Conservation (phyloP, 2,888 invertebrate species). For the Alentia gelatinosa region DNA sequence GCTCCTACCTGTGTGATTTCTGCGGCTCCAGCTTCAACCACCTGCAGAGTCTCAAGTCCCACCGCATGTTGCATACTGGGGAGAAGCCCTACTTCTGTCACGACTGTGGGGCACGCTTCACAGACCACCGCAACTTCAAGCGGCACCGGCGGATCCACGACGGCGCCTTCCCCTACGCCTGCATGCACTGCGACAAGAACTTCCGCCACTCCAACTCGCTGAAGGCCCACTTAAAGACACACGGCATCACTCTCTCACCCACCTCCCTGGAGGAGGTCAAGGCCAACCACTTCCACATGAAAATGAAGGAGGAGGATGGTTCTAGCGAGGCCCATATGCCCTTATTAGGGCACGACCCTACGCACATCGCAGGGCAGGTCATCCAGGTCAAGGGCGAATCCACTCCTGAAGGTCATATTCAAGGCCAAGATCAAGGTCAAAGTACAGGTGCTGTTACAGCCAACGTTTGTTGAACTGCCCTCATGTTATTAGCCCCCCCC, state of each 20-base stretch:
- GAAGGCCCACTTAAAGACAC: constrained; percentile 67
- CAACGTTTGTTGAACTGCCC: constrained; percentile 17
- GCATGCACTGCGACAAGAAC: constrained; percentile 69
- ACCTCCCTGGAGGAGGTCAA: not conserved
- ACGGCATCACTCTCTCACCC: not conserved
- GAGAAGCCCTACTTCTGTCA: constrained; percentile 70
- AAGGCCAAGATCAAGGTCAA: not conserved
- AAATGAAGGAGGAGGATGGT: not conserved
- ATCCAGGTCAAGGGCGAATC: constrained; percentile 33
- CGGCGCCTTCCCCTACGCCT: constrained; percentile 69
- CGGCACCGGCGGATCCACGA: constrained; percentile 72
- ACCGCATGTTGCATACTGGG: constrained; percentile 68
- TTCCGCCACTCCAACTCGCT: constrained; percentile 72
- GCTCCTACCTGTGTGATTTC: constrained; percentile 69
- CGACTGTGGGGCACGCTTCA: constrained; percentile 68
- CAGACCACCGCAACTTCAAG: constrained; percentile 71
- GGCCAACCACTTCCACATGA: not conserved
- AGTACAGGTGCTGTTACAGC: constrained; percentile 32
- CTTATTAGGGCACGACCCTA: not conserved
- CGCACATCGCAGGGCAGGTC: not conserved
- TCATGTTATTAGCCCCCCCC: not conserved
- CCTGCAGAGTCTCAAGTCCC: constrained; percentile 65
- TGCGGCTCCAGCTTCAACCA: constrained; percentile 71
- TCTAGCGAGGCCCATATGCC: not conserved
- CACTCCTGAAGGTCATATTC: not conserved